These are phyloP conservation scores for Apteryx owenii DNA, from an alignment of 2,113 vertebrate genomes.

Conservation along the genomic window DNA sequence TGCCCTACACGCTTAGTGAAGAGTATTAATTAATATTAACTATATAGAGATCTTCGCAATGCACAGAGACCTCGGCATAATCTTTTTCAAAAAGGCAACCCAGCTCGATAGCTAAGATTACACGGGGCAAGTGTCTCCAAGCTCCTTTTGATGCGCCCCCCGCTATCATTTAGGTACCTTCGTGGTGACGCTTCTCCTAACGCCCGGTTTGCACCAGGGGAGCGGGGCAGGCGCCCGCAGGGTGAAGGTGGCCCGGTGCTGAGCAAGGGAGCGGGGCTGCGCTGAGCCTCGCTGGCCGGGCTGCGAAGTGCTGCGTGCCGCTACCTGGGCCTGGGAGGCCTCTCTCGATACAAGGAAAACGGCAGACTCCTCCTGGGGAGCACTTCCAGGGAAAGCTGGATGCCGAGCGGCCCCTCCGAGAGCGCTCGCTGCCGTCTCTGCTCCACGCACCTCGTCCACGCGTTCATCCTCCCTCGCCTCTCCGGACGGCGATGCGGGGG, in stretches of 20 bases:
- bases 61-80: not conserved
- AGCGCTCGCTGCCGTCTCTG: not conserved
- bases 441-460: not conserved
- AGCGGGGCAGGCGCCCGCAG: not conserved
- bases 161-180: not conserved
- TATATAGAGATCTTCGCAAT: not conserved
- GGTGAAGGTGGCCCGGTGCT: not conserved
- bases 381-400: not conserved
- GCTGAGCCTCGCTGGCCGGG: no score
- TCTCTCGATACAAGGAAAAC: not conserved
- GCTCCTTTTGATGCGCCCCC: not conserved
- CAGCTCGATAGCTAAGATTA: not conserved
- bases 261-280: not conserved
- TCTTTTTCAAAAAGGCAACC: not conserved
- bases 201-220: not conserved
- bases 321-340: not conserved
- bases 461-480: not conserved
- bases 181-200: no score
- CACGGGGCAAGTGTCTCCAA: not conserved
- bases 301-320: not conserved
- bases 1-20: fast-evolving
- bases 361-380: not conserved
- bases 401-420: not conserved
- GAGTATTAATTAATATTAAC: not conserved
- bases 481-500: not conserved